Conservation (phyloP, 1,140 invertebrate genomes). For the Trichonephila clavipes region DNA sequence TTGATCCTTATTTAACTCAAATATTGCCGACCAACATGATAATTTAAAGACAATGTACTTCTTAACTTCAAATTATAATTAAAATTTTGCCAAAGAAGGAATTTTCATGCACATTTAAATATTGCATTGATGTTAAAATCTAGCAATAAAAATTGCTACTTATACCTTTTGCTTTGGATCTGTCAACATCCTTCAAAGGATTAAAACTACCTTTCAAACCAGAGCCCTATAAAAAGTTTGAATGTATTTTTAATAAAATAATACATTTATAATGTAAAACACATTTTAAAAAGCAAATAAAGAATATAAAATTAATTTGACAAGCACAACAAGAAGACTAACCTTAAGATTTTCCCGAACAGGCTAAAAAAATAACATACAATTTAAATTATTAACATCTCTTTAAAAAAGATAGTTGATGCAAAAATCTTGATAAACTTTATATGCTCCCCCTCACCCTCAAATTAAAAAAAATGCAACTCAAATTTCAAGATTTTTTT, state of each 20-base stretch:
- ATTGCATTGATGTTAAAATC: too few relatives aligned
- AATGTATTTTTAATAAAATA: neutral
- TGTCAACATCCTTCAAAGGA: constrained; percentile 81
- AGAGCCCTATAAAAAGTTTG: constrained; percentile 72
- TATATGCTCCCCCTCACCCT: too few relatives aligned
- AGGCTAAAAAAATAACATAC: neutral
- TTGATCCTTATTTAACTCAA: too few relatives aligned
- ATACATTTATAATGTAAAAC: neutral
- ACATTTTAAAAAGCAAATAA: neutral
- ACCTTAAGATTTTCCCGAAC: neutral
- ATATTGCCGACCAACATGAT: too few relatives aligned
- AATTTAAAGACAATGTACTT: too few relatives aligned
- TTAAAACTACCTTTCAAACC: constrained; percentile 83
- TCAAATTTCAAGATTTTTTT: too few relatives aligned
- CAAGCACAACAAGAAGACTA: neutral
- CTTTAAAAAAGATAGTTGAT: too few relatives aligned
- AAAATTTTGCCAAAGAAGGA: too few relatives aligned
- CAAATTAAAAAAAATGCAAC: too few relatives aligned
- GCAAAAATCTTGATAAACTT: too few relatives aligned
- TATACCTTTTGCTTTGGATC: constrained; percentile 80
- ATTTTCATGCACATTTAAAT: too few relatives aligned
- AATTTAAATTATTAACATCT: neutral
- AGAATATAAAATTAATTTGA: neutral
- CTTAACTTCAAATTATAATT: too few relatives aligned
- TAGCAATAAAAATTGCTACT: neutral